Evolutionary conservation across 2,113 vertebrate genomes (phyloP).

Genomic region (Rana temporaria): DNA sequence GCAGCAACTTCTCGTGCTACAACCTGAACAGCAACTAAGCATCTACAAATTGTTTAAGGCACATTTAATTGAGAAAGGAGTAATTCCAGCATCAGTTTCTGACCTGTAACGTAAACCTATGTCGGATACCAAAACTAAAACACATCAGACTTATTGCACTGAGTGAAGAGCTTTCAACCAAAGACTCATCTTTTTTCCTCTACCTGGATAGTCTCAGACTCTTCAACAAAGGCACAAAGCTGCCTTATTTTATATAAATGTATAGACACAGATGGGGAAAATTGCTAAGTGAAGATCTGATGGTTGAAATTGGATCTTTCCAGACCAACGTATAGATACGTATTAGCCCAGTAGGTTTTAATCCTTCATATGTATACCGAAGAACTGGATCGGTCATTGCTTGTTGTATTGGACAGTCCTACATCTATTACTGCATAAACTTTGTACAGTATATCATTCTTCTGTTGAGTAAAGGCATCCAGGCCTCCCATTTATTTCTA

Average conservation of each 20-base stretch:
- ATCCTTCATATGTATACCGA: neutral
- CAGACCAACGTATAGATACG: neutral
- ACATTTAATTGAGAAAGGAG: slow-evolving; percentile 83
- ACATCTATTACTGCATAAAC: neutral
- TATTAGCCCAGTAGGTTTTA: neutral
- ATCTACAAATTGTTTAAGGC: slow-evolving; percentile 88
- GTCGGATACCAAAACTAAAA: neutral
- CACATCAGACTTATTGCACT: slow-evolving; percentile 23
- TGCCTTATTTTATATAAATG: neutral
- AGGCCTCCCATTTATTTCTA: neutral
- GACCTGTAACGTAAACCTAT: neutral
- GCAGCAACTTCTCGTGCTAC: slow-evolving; percentile 90
- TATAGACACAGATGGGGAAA: too few species aligned
- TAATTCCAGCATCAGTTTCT: slow-evolving; percentile 77
- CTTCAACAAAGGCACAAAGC: slow-evolving; percentile 3
- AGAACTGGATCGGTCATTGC: neutral
- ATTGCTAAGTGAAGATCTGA: neutral
- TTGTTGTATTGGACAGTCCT: neutral
- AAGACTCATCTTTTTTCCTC: neutral
- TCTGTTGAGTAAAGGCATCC: neutral
- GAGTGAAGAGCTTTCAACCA: slow-evolving; percentile 34
- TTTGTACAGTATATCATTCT: neutral
- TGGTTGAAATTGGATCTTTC: neutral
- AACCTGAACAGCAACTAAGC: slow-evolving; percentile 89
- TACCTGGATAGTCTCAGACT: neutral